These are phyloP conservation scores for Drosophila azteca DNA, from an alignment of 1,140 invertebrate species.

Conservation along the genomic window DNA sequence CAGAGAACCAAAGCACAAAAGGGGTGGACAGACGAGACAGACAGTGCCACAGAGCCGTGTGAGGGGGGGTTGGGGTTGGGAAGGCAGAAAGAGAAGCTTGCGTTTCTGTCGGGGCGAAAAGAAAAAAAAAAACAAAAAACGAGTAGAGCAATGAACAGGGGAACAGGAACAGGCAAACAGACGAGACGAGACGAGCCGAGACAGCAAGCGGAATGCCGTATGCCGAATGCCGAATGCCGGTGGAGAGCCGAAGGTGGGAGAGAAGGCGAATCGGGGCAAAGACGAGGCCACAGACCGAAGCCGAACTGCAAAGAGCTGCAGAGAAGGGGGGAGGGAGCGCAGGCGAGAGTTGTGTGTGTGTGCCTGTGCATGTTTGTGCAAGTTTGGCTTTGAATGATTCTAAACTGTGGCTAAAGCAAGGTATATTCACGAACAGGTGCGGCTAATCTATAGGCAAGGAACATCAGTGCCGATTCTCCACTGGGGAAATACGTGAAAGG, in stretches of 20 bases:
- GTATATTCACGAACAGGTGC: too few relatives aligned
- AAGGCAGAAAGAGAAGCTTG: constrained; percentile 12
- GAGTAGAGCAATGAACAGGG: constrained; percentile 68
- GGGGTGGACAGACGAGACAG: not conserved
- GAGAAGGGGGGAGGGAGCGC: too few relatives aligned
- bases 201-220: constrained; percentile 29
- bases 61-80: not conserved
- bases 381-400: constrained; percentile 50
- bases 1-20: constrained; percentile 24
- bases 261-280: constrained; percentile 20
- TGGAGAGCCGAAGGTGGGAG: constrained; percentile 49
- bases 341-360: not conserved
- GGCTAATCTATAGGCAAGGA: too few relatives aligned
- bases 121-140: constrained; percentile 70
- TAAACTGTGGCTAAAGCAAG: constrained; percentile 57
- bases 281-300: constrained; percentile 18
- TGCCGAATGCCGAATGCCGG: constrained; percentile 32
- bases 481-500: too few relatives aligned
- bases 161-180: constrained; percentile 62
- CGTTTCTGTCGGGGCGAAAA: constrained; percentile 41
- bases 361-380: not conserved
- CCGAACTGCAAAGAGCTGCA: constrained; percentile 3
- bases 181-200: constrained; percentile 1
- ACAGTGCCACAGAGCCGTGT: not conserved
- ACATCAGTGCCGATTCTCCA: too few relatives aligned